Evolutionary conservation across 1,140 invertebrate genomes (phyloP), one percentile per base, ranked within the genome.

Genomic region (Heliothis virescens): DNA sequence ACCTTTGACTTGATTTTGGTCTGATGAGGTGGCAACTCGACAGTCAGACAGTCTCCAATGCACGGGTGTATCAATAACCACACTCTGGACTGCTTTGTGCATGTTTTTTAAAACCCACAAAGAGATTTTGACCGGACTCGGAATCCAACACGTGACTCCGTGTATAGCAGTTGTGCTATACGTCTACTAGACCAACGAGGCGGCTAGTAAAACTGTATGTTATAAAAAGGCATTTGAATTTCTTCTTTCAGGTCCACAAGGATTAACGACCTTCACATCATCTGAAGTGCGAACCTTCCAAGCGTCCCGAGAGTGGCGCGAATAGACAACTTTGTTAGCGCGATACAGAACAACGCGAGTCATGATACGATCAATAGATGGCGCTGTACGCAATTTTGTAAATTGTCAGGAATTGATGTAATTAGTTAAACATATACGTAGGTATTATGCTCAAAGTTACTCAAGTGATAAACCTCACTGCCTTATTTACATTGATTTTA

Each of bases 241-340:
- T 72, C 57, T 74, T 83, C 71, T 88, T 86, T 12, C 86, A 95
- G 94, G 91, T 83, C 88, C 90, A 60, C 91, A 94, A 90, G 94
- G 94, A 50, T 83, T 95, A 47, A 87, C 94, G 10, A 94, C 94
- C 1, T 95, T 95, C 83, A 94, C 93, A 18, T 91, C 93, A n/a
- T 94, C 94, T 16, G 94, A 95, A 91, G 93, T 95, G 0, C 87
- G 94, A 71, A 95, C 94, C 13, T 95, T 95, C 91, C 94, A 95
- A 82, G 94, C 94, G 0, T 88, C 91, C 1, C 90, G 94, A 55
- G 93, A 93, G 75, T 95, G 94, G 94, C 88, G 92, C 21, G 90
- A 93, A 79, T 94, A 91, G 18, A 76, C 2, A 18, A 15, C 9
- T 15, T 48, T 52, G 2, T 26, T 13, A 60, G 57, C 11, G 57